These are phyloP conservation scores for Trematomus loennbergii DNA, from an alignment of 2,113 vertebrate genomes.

Conservation along the genomic window DNA sequence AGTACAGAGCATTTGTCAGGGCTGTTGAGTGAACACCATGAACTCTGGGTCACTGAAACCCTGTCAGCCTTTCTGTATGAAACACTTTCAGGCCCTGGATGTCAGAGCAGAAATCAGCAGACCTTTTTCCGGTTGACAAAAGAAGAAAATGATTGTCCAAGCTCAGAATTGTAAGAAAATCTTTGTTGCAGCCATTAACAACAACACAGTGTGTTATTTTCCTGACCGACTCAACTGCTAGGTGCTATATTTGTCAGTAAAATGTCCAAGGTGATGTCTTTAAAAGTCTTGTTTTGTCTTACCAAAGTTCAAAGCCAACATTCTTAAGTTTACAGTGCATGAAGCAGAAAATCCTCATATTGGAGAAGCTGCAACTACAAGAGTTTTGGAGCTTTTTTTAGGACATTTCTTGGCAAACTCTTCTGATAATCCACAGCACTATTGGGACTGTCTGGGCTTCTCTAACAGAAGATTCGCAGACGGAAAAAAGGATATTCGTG, in stretches of 20 bases:
- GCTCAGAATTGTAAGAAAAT: not conserved
- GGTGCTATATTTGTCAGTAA: too few species aligned
- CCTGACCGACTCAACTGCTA: too few species aligned
- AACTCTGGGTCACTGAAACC: conserved; percentile 31
- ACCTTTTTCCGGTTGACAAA: not conserved
- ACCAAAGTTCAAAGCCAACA: not conserved
- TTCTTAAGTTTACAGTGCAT: not conserved
- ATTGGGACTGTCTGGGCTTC: not conserved
- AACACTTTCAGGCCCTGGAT: conserved; percentile 4
- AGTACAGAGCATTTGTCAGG: conserved; percentile 11
- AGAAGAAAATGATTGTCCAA: not conserved
- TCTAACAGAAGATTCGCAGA: too few species aligned
- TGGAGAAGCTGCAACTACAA: not conserved
- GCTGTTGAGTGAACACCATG: conserved; percentile 12
- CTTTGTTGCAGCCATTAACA: not conserved
- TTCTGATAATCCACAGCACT: not conserved
- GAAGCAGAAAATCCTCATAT: not conserved
- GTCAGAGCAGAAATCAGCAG: not conserved
- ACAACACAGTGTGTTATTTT: too few species aligned
- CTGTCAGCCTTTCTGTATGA: conserved; percentile 12
- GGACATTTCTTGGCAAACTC: too few species aligned
- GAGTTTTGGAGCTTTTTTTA: not conserved
- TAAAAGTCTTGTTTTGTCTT: not conserved
- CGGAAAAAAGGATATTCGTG: conserved; percentile 15
- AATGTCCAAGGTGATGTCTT: not conserved